Evolutionary conservation across 1,140 invertebrate genomes (phyloP).

Genomic region (Phenacoccus solenopsis): DNA sequence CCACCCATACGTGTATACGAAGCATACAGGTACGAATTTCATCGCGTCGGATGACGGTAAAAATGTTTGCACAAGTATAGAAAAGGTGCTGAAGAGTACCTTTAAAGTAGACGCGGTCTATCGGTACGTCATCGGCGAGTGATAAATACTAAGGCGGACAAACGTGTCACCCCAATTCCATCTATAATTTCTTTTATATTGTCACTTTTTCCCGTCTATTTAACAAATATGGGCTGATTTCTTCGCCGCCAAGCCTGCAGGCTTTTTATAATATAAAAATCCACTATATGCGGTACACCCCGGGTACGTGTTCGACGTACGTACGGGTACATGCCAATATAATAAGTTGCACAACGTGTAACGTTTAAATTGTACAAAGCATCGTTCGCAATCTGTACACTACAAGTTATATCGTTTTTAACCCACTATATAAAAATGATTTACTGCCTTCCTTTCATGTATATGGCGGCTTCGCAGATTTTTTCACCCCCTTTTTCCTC

Average conservation of each 20-base stretch:
- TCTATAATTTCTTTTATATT: slow-evolving; percentile 4
- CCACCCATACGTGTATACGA: no score
- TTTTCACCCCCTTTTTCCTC: no score
- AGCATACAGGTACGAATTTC: no score
- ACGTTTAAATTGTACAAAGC: no score
- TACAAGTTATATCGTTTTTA: not conserved
- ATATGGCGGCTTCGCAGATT: not conserved
- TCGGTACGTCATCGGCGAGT: not conserved
- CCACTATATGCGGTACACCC: not conserved
- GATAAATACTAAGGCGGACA: not conserved
- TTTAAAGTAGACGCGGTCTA: no score
- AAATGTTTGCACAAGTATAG: no score
- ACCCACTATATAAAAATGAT: not conserved
- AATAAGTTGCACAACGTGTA: no score
- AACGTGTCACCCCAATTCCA: not conserved
- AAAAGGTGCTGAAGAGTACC: no score
- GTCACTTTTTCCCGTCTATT: not conserved
- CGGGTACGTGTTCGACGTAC: no score
- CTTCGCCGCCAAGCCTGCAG: not conserved
- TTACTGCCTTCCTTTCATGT: not conserved
- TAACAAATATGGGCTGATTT: not conserved
- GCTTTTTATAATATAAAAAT: not conserved
- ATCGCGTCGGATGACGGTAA: no score
- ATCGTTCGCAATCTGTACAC: not conserved
- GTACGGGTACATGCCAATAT: no score